Evolutionary conservation across 2,888 invertebrate genomes (phyloP), one percentile per base, ranked within the genome.

Genomic region (Epinotia brunnichana): DNA sequence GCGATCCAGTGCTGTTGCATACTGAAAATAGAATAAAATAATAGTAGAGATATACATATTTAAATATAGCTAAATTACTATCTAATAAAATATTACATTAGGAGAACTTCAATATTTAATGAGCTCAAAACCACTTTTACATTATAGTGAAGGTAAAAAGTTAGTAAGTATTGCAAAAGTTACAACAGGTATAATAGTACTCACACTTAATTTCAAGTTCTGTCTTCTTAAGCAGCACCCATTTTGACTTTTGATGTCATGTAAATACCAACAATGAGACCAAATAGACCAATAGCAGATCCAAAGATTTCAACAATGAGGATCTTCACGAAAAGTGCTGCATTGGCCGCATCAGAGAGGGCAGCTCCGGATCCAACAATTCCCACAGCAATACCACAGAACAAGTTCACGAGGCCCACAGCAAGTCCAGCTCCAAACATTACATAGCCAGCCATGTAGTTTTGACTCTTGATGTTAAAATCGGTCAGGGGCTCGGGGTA

Each of bases 281-380:
- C 99, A 90, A 99, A 99, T 24, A 99, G 95, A 84, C 99, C 99
- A 85, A 99, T 99, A 82, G 99, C 99, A 84, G 98, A 98, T 74
- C 99, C 99, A 87, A 99, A 99, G 91, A 99, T 99, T 94, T 99
- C 99, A 60, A 99, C 97, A 88, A 99, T 99, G 57, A 99, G 95
- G 88, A 99, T 99, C 92, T 99, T 99, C 66, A 99, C 99, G 85
- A 99, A 99, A 9, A 99, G 95, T 3, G 97, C 95, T 19, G 98
- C 96, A 87, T 99, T 99, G 54, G 99, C 99, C 41, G 99, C 99
- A 94, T 99, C 99, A 67, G 99, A 97, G 11, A 99, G 94, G 19
- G 99, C 99, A 57, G 99, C 99, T 74, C 99, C 99, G 3, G 99
- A 99, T 19, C 98, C 99, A 44, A 99, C 99, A 82, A 99, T 97